A percentile compares a stretch with the other conserved stretches of the same genome.
phyloP scores from a whole-genome alignment of 2,888 invertebrate species.

The Clunio marinus region DNA sequence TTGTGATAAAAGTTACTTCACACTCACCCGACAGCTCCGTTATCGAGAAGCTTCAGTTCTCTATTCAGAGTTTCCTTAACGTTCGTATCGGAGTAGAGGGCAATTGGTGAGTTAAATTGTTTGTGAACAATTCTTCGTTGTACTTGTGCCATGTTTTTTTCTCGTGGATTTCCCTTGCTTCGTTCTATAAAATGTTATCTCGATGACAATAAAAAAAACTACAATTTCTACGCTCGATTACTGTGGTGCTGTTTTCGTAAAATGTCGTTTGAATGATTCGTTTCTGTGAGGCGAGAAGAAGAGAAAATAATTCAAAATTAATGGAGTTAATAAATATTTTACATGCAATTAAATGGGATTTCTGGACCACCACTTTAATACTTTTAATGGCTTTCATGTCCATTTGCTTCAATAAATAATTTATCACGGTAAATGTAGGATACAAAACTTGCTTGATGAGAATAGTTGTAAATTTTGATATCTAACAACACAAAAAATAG shows the following conservation, averaged over 20 bases:
- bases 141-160: conserved; percentile 63
- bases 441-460: neutral
- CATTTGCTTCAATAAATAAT: conserved; percentile 37
- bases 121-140: conserved; percentile 73
- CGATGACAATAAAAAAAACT: conserved; percentile 36
- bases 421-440: neutral
- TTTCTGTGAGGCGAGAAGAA: conserved; percentile 9
- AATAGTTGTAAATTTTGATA: too few relatives aligned
- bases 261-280: conserved; percentile 30
- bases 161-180: conserved; percentile 46
- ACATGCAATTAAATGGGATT: conserved; percentile 37
- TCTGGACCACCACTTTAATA: conserved; percentile 31
- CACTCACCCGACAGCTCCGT: conserved; percentile 76
- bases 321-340: conserved; percentile 37
- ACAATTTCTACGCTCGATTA: conserved; percentile 38
- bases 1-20: conserved; percentile 14
- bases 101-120: conserved; percentile 86
- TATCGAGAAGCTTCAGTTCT: conserved; percentile 70
- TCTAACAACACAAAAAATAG: too few relatives aligned
- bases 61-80: conserved; percentile 75
- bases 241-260: conserved; percentile 34
- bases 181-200: conserved; percentile 41
- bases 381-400: conserved; percentile 38
- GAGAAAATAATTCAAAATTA: conserved; percentile 30
- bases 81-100: conserved; percentile 75